Evolutionary conservation across 2,797 vertebrate genomes (phyloP), one percentile per base, ranked within the genome.

Genomic region (Poliocrania exsul): DNA sequence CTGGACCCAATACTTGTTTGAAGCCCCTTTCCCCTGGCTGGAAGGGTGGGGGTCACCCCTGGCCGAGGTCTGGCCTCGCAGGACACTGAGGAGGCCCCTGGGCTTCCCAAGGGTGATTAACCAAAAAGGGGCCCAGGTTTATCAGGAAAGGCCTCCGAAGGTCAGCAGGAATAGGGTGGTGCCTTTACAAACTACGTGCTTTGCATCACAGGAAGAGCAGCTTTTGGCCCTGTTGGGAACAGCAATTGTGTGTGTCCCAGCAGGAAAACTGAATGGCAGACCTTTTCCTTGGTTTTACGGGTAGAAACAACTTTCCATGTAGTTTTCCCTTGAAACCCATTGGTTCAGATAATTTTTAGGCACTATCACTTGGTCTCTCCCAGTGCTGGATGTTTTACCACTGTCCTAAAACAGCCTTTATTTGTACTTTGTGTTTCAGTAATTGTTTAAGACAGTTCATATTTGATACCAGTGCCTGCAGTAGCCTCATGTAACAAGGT

Each of bases 381-480:
- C 24, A 7, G 6, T 28, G 49, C 8, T 73, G n/a, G 28, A 23
- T 86, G n/a, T 35, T 86, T 31, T 88, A 16, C 28, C 13, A 4
- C 38, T 51, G 17, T 74, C 58, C 18, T 6, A 70, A 81, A 82
- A 14, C 5, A 57, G 24, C 9, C 38, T 8, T 60, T 60, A 57
- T 88, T 65, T 72, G 61, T n/a, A 53, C 42, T 47, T 72, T 7
- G 17, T 42, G 51, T 65, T 88, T 58, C 3, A 2, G 29, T 88
- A 83, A 81, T 92, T 86, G 65, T 83, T 95, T 38, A 35, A 81
- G 61, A 78, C 38, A 71, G 73, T 65, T 92, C 66, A 75, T 13
- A 92, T 65, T 74, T 88, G 62, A 86, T 85, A 80, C 72, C 0
- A 0, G n/a, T 84, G 77, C 31, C 56, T 91, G 66, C 73, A 64